Evolutionary conservation across 2,113 vertebrate genomes (phyloP).

Genomic region (Pollimyrus isidori): DNA sequence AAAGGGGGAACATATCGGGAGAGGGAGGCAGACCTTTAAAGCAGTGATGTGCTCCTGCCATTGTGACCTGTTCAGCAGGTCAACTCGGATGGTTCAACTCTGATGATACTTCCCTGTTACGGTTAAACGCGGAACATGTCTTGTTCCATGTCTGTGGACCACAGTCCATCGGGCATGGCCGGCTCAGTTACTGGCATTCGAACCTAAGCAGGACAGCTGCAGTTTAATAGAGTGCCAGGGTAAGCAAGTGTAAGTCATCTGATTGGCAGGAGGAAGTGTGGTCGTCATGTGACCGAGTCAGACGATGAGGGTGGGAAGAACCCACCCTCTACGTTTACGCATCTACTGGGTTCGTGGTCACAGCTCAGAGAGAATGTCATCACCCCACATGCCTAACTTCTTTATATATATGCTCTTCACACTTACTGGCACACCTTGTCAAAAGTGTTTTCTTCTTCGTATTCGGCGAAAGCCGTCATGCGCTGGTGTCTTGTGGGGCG

Average conservation of each 20-base stretch:
- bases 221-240: background rate
- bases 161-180: background rate
- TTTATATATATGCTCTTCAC: background rate
- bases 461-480: background rate
- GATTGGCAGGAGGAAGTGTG: background rate
- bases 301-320: background rate
- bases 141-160: background rate
- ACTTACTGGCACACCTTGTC: background rate
- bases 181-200: background rate
- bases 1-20: background rate
- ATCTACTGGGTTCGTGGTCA: background rate
- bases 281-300: background rate
- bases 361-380: background rate
- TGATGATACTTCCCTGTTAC: background rate
- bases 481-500: background rate
- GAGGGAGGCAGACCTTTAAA: background rate
- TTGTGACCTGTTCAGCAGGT: background rate
- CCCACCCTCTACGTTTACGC: background rate
- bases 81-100: background rate
- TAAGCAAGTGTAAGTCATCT: background rate
- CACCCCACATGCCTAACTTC: background rate
- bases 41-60: background rate
- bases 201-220: background rate
- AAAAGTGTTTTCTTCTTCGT: background rate
- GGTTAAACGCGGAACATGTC: background rate